Percentiles rank a stretch among this genome's conserved stretches.
These are phyloP conservation scores for Fundulus diaphanus DNA, from an alignment of 2,797 vertebrate species.

Conservation along the genomic window DNA sequence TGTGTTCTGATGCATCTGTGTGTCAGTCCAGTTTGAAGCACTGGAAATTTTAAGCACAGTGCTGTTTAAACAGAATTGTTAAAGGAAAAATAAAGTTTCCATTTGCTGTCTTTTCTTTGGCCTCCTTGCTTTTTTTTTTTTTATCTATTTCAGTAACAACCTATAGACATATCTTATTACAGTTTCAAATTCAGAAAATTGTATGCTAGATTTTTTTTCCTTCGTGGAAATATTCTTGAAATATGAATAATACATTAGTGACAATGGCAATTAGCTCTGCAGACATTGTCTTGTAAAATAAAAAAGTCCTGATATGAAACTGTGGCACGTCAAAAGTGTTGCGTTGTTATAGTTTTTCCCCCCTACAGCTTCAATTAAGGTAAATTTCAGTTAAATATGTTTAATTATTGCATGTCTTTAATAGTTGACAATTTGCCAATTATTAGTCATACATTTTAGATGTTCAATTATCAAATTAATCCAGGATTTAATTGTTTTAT, in stretches of 20 bases:
- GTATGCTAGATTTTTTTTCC: too few relatives aligned
- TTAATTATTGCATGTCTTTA: neutral
- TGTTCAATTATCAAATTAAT: neutral
- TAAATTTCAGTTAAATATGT: neutral
- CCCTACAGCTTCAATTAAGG: too few relatives aligned
- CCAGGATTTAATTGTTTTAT: neutral
- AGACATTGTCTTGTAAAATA: neutral
- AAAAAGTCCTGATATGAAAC: neutral
- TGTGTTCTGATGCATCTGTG: constrained; percentile 86
- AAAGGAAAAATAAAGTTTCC: constrained; percentile 76
- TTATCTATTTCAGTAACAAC: neutral
- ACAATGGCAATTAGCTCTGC: neutral
- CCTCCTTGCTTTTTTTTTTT: constrained; percentile 9
- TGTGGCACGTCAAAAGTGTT: neutral
- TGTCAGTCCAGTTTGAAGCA: constrained; percentile 70
- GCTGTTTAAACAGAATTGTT: constrained; percentile 55
- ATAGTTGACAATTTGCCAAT: neutral
- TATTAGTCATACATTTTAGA: neutral
- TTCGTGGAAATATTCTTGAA: too few relatives aligned
- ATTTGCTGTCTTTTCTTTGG: constrained; percentile 67
- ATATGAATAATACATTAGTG: too few relatives aligned
- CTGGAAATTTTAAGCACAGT: constrained; percentile 51
- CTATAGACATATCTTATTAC: neutral
- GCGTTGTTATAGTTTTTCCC: neutral
- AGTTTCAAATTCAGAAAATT: neutral